These are phyloP conservation scores for Cepaea hortensis DNA, from an alignment of 2,888 invertebrate species.

Conservation along the genomic window DNA sequence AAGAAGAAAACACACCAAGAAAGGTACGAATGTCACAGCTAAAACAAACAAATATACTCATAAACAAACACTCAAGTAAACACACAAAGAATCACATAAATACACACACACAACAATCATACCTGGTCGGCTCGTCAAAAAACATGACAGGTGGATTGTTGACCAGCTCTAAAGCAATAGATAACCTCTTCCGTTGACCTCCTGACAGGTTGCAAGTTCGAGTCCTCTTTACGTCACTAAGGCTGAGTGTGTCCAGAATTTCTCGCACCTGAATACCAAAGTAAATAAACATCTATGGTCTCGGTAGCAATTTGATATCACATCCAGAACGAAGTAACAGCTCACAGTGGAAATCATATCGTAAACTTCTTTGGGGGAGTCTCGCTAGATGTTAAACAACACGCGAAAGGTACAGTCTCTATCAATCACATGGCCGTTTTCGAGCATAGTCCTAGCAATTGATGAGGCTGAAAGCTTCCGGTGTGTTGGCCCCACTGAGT, in stretches of 20 bases:
- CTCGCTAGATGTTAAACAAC: too few relatives aligned
- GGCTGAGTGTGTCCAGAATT: constrained; percentile 88
- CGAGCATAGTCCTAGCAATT: too few relatives aligned
- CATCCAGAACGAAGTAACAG: too few relatives aligned
- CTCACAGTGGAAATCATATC: too few relatives aligned
- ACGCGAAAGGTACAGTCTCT: too few relatives aligned
- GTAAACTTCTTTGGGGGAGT: too few relatives aligned
- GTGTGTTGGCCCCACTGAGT: too few relatives aligned
- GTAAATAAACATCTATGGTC: neutral
- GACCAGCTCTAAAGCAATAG: constrained; percentile 92
- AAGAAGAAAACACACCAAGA: neutral
- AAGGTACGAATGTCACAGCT: too few relatives aligned
- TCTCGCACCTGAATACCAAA: constrained; percentile 84
- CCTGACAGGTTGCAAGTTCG: constrained; percentile 87
- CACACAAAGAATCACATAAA: neutral
- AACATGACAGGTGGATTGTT: constrained; percentile 94
- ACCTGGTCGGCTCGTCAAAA: constrained; percentile 96
- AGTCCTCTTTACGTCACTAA: constrained; percentile 86
- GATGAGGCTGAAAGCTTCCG: too few relatives aligned
- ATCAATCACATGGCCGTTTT: too few relatives aligned
- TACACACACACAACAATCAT: neutral
- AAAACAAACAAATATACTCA: too few relatives aligned
- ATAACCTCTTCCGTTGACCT: constrained; percentile 91
- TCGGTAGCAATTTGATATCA: too few relatives aligned
- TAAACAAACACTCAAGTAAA: neutral